phyloP scores from a whole-genome alignment of 1,140 invertebrate species.

The Oncopodura yosiiana region DNA sequence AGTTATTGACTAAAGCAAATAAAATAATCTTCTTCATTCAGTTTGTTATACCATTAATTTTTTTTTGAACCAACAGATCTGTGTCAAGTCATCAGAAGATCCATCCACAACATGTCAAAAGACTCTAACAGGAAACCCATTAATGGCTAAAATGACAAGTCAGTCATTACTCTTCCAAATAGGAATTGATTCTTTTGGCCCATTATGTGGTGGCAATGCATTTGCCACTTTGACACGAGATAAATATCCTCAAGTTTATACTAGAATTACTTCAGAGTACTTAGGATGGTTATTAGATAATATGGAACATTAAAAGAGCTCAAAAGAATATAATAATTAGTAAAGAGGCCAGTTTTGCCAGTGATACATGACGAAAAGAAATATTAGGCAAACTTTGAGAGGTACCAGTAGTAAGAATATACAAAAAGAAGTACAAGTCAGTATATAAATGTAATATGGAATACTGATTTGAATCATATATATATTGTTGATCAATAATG shows the following conservation, averaged over 20 bases:
- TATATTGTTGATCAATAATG: no score
- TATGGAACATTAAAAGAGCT: slow-evolving; percentile 24
- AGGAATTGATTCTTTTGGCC: slow-evolving; percentile 59
- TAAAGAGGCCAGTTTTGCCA: no score
- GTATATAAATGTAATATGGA: no score
- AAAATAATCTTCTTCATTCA: background rate
- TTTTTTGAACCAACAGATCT: slow-evolving; percentile 3
- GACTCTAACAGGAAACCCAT: slow-evolving; percentile 43
- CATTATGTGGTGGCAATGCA: slow-evolving; percentile 46
- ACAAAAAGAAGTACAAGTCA: no score
- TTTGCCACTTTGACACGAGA: no score
- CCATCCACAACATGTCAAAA: background rate
- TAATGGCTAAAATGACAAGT: slow-evolving; percentile 36
- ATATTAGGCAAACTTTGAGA: no score
- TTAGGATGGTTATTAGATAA: slow-evolving; percentile 54
- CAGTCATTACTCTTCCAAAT: slow-evolving; percentile 46
- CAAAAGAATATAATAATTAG: no score
- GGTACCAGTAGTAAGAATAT: no score
- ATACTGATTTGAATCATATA: no score
- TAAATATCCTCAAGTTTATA: slow-evolving; percentile 59
- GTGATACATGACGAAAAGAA: no score
- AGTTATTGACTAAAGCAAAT: background rate
- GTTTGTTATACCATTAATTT: background rate
- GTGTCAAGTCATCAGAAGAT: background rate
- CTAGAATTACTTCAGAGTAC: slow-evolving; percentile 48